Evolutionary conservation across 1,140 invertebrate genomes (phyloP), one percentile per base, ranked within the genome.

Genomic region (Bombus confusus): DNA sequence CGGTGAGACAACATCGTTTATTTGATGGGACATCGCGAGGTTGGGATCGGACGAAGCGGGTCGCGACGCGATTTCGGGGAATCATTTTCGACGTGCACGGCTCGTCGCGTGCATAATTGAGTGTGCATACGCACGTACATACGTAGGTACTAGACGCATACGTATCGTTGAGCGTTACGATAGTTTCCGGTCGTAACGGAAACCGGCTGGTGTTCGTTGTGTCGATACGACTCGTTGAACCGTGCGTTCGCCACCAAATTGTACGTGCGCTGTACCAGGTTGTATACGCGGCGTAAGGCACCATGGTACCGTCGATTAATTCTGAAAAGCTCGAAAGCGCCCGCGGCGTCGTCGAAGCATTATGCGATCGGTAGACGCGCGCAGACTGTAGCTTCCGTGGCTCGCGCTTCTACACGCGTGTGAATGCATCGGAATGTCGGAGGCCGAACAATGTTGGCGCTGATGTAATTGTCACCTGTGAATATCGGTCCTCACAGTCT

Each of bases 391-490:
- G 59, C 66, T 83, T 83, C 74, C 74, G 74, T 52, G 81, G 81
- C 31, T 28, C 52, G 47, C 41, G 37, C 43, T 39, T n/a, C 25
- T 62, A n/a, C n/a, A 34, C 28, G 39, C 18, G 31, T 15, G 43
- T 15, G 77, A 31, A 52, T 37, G 22, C 68, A 25, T 28, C 66
- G 73, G 64, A 83, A 77, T 83, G 73, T 83, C 73, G 73, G 72
- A 52, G 66, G 59, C 37, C 34, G 81, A 83, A 83, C 81, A 78
- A 83, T 83, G 81, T 83, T 64, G 74, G 22, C 34, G 34, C 74
- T 74, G 74, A 78, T 83, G 81, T 83, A 83, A 83, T 83, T 78
- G 81, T 83, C 81, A 78, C 74, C 81, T 69, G 81, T 57, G 74
- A 77, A 83, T 83, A 83, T 83, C 81, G 81, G 62, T 34, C 62